A percentile compares a stretch with the other conserved stretches of the same genome.
These are phyloP conservation scores for Malacoctenus gilli DNA, from an alignment of 2,797 vertebrate genomes.

Conservation along the genomic window DNA sequence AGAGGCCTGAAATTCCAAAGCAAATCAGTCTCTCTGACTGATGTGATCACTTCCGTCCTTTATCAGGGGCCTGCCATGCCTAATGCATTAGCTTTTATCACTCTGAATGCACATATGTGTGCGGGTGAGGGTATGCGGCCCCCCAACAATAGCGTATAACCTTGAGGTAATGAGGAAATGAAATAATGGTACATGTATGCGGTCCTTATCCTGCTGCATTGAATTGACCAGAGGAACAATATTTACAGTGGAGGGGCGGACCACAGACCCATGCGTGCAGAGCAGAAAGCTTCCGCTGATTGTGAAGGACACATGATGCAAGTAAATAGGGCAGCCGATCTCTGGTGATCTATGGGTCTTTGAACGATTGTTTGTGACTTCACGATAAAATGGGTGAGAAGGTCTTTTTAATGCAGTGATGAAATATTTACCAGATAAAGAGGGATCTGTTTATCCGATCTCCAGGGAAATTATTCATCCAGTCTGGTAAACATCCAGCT, in stretches of 20 bases:
- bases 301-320: conserved; percentile 27
- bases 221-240: conserved; percentile 51
- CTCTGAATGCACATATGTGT: conserved; percentile 16
- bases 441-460: no score
- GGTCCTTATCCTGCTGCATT: conserved; percentile 36
- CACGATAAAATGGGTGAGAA: no score
- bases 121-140: conserved; percentile 22
- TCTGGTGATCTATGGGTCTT: no score
- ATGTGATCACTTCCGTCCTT: conserved; percentile 61
- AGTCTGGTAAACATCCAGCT: no score
- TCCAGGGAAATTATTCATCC: no score
- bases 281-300: conserved; percentile 38
- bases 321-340: background rate
- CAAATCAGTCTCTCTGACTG: conserved; percentile 57
- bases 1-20: conserved; percentile 63
- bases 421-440: no score
- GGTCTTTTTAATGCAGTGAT: no score
- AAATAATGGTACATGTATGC: conserved; percentile 61
- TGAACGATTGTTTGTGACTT: no score
- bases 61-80: conserved; percentile 55
- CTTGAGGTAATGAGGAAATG: conserved; percentile 60
- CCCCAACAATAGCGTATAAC: conserved; percentile 42
- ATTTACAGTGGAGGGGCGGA: conserved; percentile 40
- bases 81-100: conserved; percentile 58
- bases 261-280: background rate